A percentile compares a stretch with the other conserved stretches of the same genome.
phyloP scores from a whole-genome alignment of 2,113 vertebrate species.

The Malaclemys terrapin region DNA sequence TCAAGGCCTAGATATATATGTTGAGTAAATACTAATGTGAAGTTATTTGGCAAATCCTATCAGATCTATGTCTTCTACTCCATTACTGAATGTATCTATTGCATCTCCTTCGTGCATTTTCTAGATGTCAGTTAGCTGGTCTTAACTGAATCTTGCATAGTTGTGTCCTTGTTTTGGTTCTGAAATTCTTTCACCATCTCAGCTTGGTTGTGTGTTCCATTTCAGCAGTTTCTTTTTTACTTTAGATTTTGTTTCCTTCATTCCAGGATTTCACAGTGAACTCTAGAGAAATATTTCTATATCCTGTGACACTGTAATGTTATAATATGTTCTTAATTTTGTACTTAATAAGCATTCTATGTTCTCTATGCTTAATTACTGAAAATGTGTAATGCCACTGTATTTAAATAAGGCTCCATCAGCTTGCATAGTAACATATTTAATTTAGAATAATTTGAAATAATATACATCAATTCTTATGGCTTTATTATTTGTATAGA shows the following conservation, averaged over 20 bases:
- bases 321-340: not conserved
- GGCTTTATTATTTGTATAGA: not conserved
- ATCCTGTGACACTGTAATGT: not conserved
- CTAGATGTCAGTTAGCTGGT: not conserved
- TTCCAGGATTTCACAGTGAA: not conserved
- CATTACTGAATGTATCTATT: not conserved
- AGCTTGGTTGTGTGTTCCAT: accelerated
- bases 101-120: not conserved
- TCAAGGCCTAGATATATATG: conserved; percentile 35
- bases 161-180: not conserved
- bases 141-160: not conserved
- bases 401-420: not conserved
- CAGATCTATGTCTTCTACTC: conserved; percentile 6
- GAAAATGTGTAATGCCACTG: not conserved
- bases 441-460: not conserved
- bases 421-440: not conserved
- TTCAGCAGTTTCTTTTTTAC: not conserved
- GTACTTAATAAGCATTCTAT: not conserved
- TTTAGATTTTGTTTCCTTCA: conserved; percentile 4
- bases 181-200: not conserved
- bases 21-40: conserved; percentile 52
- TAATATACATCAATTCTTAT: not conserved
- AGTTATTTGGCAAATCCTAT: conserved; percentile 36
- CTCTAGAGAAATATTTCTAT: not conserved
- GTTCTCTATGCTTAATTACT: not conserved